These are phyloP conservation scores for Zaprionus tsacasi DNA, from an alignment of 1,140 invertebrate genomes.

Conservation along the genomic window DNA sequence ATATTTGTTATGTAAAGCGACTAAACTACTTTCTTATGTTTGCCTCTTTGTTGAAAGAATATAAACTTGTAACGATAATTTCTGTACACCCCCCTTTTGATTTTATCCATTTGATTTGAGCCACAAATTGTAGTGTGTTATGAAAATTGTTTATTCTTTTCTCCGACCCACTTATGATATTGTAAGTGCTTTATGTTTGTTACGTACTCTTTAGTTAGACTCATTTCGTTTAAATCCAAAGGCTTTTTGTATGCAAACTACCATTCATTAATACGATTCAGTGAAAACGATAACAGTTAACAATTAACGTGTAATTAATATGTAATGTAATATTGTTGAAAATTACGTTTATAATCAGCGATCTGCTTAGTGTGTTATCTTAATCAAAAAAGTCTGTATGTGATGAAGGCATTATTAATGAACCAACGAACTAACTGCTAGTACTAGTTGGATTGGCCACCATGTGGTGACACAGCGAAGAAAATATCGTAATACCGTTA, in stretches of 20 bases:
- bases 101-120: conserved; percentile 47
- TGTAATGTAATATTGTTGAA: conserved; percentile 36
- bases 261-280: conserved; percentile 73
- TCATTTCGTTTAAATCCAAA: conserved; percentile 67
- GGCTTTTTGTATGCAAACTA: conserved; percentile 83
- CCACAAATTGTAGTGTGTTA: conserved; percentile 65
- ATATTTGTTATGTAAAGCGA: conserved; percentile 77
- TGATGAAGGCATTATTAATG: conserved; percentile 51
- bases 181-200: conserved; percentile 32
- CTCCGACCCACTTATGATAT: conserved; percentile 35
- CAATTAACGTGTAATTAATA: conserved; percentile 39
- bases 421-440: conserved; percentile 44
- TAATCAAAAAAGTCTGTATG: conserved; percentile 81
- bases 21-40: conserved; percentile 64
- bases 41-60: conserved; percentile 66
- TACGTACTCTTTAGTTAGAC: conserved; percentile 41
- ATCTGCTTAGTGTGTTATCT: conserved; percentile 80
- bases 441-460: conserved; percentile 53
- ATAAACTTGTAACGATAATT: conserved; percentile 56
- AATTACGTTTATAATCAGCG: conserved; percentile 34
- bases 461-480: conserved; percentile 50
- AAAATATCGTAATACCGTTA: conserved; percentile 41
- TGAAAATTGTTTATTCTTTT: conserved; percentile 30
- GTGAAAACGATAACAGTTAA: conserved; percentile 64
- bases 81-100: conserved; percentile 57